Base-by-base conservation (phyloP, 1,140 invertebrate species). In the Bathynomus jamesi region DNA sequence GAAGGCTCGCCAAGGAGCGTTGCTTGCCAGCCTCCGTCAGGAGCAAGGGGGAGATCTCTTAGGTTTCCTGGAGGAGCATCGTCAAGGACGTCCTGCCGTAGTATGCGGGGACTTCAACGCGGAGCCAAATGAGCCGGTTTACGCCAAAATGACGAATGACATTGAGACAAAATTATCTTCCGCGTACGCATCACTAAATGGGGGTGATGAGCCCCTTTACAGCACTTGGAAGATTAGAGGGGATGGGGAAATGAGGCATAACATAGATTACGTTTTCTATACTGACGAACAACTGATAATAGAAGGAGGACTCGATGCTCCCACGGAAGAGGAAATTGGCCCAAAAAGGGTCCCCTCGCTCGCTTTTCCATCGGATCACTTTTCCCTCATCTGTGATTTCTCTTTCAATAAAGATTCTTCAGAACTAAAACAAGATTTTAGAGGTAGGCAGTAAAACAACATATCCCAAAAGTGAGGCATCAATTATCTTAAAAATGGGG, bases 31-130 rank as follows among this genome's bases (percentile, higher is more conserved):
- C 11, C 80, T 91, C 28, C 83, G 91, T 17, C 87, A 90, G 78
- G 87, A 90, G 79, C 90, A 93, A 82, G 90, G 90, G 5, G 88
- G 88, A 79, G 90, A 90, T 81, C 80, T 92, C 17, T 78, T 90
- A 8, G 82, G 86, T 8, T 89, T 88, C 72, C 80, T 91, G 0
- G 78, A 82, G 28, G 79, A 83, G n/a, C 82, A 86, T 74, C 68
- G 75, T 27, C 65, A 61, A 4, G 81, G 82, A 0, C 74, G 76
- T 30, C 88, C 90, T 0, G 78, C 90, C 0, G 82, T 93, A 27
- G 75, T 92, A 1, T 89, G 87, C 78, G 91, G 91, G 0, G 91
- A 93, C 79, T 91, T 93, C 78, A 93, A 93, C 82, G 91, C 90
- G 0, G 89, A 90, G 79, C 89, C 89, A 0, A 83, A 78, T 3